phyloP scores from a whole-genome alignment of 1,140 invertebrate species.

The Trachymyrmex septentrionalis region DNA sequence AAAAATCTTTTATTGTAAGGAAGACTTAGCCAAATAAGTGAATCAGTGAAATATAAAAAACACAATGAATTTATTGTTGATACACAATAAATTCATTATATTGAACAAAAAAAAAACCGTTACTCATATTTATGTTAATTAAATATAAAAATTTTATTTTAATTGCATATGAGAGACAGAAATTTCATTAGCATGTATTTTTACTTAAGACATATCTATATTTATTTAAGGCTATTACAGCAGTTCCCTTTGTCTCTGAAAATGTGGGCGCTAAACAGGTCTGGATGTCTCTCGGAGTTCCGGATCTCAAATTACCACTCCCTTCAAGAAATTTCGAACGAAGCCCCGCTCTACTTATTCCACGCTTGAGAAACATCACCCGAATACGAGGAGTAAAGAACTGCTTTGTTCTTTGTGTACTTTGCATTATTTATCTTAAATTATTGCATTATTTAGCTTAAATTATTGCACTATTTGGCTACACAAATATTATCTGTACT shows the following conservation, averaged over 20 bases:
- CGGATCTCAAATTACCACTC: constrained; percentile 71
- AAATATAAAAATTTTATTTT: neutral
- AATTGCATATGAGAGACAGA: neutral
- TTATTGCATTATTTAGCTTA: constrained; percentile 22
- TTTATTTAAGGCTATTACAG: constrained; percentile 55
- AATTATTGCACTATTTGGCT: constrained; percentile 20
- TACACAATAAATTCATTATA: neutral
- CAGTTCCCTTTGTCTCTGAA: constrained; percentile 66
- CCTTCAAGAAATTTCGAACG: constrained; percentile 69
- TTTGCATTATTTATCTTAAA: constrained; percentile 21
- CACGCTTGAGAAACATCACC: constrained; percentile 69
- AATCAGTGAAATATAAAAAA: constrained; percentile 15
- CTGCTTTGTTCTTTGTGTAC: constrained; percentile 60
- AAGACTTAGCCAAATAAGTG: neutral
- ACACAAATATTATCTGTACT: neutral
- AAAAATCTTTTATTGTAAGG: neutral
- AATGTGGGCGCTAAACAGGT: constrained; percentile 56
- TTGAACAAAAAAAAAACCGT: neutral
- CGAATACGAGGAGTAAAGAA: constrained; percentile 35
- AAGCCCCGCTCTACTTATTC: constrained; percentile 71
- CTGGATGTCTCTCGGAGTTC: constrained; percentile 72
- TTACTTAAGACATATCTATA: neutral
- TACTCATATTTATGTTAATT: neutral
- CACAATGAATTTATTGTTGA: neutral
- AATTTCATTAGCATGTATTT: neutral